Conservation (phyloP, 2,797 vertebrate genomes). For the Taeniopygia guttata region DNA sequence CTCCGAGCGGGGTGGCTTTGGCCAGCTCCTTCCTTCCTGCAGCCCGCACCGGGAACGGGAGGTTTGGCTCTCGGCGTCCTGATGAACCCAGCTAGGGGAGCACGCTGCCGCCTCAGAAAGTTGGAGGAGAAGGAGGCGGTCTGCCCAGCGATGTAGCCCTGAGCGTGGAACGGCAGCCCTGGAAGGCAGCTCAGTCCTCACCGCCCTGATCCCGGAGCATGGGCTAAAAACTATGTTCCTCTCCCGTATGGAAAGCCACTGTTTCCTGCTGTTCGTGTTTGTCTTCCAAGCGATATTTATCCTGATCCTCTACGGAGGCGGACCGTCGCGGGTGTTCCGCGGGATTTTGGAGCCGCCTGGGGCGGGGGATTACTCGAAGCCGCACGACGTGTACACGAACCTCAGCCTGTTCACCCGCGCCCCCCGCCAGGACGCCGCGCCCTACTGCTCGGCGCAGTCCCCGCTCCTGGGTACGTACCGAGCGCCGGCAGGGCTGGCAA, state of each 20-base stretch:
- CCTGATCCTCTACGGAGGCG: slow-evolving; percentile 66
- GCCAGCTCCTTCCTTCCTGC: rapidly evolving
- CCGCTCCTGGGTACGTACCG: slow-evolving; percentile 69
- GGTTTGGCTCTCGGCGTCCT: background rate
- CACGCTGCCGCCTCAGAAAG: background rate
- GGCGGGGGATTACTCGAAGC: slow-evolving; percentile 63
- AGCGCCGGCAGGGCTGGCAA: no score
- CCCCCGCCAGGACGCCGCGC: background rate
- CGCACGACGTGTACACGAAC: slow-evolving; percentile 70
- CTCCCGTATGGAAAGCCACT: slow-evolving; percentile 48
- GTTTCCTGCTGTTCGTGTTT: slow-evolving; percentile 59
- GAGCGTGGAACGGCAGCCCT: background rate
- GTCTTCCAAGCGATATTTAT: slow-evolving; percentile 68
- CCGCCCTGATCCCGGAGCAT: background rate
- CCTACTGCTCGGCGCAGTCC: slow-evolving; percentile 41
- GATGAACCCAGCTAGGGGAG: background rate
- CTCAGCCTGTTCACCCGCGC: slow-evolving; percentile 57
- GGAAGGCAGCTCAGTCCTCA: background rate
- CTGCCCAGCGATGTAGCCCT: background rate
- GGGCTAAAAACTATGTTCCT: slow-evolving; percentile 40
- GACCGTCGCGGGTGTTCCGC: slow-evolving; percentile 1
- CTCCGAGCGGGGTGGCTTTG: rapidly evolving
- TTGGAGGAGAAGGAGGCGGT: background rate
- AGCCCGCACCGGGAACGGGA: background rate
- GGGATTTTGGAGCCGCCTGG: background rate